Evolutionary conservation across 1,140 invertebrate genomes (phyloP), one percentile per base, ranked within the genome.

Genomic region (Diorhabda sublineata): DNA sequence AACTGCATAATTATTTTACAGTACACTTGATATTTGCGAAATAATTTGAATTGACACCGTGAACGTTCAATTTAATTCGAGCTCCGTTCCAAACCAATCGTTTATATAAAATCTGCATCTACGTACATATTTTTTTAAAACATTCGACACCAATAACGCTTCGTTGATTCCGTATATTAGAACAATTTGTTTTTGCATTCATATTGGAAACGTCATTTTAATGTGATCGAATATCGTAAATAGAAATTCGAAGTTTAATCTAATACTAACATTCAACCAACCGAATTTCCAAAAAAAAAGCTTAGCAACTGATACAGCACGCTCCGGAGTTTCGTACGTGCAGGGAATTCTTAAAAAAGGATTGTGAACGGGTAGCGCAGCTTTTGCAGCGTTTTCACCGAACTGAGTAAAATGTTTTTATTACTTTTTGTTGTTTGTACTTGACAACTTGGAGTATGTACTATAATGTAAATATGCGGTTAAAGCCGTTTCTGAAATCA

Each of bases 231-330:
- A 58, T 58, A 58, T 58, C n/a, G 26, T 26, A 26, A 26, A 58
- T 9, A 58, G 26, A 11, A 11, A 9, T 6, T 9, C n/a, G 26
- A 58, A 26, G 57, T 58, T 58, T 58, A 58, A 58, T 58, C n/a
- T 9, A 58, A 58, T 58, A 11, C 57, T 58, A 26, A 9, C 57
- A 9, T 58, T 11, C n/a, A 11, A 58, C 57, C 57, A 58, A 11
- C 57, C 57, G 57, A 58, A 58, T 58, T 26, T 58, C 4, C 8
- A 58, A 61, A 9, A 42, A 61, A 61, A 7, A 7, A 41, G 26
- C 26, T 61, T 61, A 41, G n/a, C 42, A 11, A 9, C 9, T 61
- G 59, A 61, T 61, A 61, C 59, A 61, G 42, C 59, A 61, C 42
- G 42, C 59, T 42, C 41, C 11, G 9, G 42, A 43, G 42, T 52